Percentiles rank a stretch among this genome's conserved stretches.
Evolutionary conservation across 2,797 vertebrate species (phyloP).

Genomic region (Sebastiscus tertius): DNA sequence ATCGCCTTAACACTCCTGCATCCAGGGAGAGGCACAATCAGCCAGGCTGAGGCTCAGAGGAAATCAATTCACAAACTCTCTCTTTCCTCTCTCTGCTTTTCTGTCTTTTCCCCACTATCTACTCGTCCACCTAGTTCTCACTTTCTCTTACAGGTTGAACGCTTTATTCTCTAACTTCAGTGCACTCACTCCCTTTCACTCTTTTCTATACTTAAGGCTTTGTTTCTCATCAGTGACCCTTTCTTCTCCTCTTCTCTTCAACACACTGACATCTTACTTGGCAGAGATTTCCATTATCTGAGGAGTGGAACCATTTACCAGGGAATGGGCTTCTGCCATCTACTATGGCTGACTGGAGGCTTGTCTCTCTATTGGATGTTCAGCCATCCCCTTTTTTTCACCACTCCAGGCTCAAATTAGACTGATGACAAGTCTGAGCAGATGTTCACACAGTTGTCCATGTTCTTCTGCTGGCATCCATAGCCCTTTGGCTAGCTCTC

Average conservation of each 20-base stretch:
- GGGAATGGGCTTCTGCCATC: slow-evolving; percentile 54
- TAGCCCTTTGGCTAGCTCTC: background rate
- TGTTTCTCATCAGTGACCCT: slow-evolving; percentile 48
- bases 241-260: slow-evolving; percentile 26
- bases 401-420: slow-evolving; percentile 20
- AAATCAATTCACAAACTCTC: slow-evolving; percentile 70
- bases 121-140: slow-evolving; percentile 5
- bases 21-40: slow-evolving; percentile 71
- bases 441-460: slow-evolving; percentile 21
- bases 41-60: slow-evolving; percentile 55
- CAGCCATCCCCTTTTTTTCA: slow-evolving; percentile 1
- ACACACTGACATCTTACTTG: slow-evolving; percentile 55
- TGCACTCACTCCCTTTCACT: slow-evolving; percentile 27
- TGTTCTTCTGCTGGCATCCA: background rate
- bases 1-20: slow-evolving; percentile 63
- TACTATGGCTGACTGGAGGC: slow-evolving; percentile 45
- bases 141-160: slow-evolving; percentile 12
- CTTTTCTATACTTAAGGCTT: slow-evolving; percentile 12
- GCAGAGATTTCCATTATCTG: slow-evolving; percentile 71
- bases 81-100: slow-evolving; percentile 6
- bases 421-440: slow-evolving; percentile 35
- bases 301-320: slow-evolving; percentile 68
- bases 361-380: slow-evolving; percentile 49
- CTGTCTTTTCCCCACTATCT: background rate
- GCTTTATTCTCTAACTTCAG: slow-evolving; percentile 12